These are phyloP conservation scores for Volucella inflata DNA, from an alignment of 2,888 invertebrate species.

Conservation along the genomic window DNA sequence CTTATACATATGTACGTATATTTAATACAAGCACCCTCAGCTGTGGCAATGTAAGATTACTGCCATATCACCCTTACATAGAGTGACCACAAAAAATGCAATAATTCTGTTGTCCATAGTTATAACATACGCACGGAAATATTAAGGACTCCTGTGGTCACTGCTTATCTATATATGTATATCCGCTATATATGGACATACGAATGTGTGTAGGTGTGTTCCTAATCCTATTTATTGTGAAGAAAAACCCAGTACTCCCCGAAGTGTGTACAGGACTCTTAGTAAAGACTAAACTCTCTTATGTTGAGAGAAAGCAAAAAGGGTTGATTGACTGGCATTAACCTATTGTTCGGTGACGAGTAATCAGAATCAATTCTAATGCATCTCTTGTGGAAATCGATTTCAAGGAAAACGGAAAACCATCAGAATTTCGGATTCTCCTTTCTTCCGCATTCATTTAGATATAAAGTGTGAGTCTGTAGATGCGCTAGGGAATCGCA, in stretches of 20 bases:
- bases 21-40: conserved; percentile 37
- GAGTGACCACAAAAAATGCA: conserved; percentile 60
- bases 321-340: conserved; percentile 72
- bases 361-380: conserved; percentile 64
- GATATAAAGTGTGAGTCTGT: conserved; percentile 21
- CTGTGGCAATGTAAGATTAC: conserved; percentile 64
- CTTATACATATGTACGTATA: not conserved
- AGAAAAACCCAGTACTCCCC: conserved; percentile 12
- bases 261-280: conserved; percentile 8
- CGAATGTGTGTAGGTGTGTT: not conserved
- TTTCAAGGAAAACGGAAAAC: conserved; percentile 55
- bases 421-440: conserved; percentile 40
- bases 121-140: not conserved
- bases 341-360: conserved; percentile 65
- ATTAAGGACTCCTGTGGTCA: conserved; percentile 45
- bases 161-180: not conserved
- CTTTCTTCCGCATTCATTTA: conserved; percentile 70
- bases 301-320: conserved; percentile 46
- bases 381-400: conserved; percentile 61
- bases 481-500: conserved; percentile 8
- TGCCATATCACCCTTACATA: not conserved
- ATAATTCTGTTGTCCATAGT: conserved; percentile 28
- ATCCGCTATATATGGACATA: too few species aligned
- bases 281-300: conserved; percentile 34
- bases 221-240: conserved; percentile 64